phyloP scores from a whole-genome alignment of 1,140 invertebrate genomes.

The Idris sp. region DNA sequence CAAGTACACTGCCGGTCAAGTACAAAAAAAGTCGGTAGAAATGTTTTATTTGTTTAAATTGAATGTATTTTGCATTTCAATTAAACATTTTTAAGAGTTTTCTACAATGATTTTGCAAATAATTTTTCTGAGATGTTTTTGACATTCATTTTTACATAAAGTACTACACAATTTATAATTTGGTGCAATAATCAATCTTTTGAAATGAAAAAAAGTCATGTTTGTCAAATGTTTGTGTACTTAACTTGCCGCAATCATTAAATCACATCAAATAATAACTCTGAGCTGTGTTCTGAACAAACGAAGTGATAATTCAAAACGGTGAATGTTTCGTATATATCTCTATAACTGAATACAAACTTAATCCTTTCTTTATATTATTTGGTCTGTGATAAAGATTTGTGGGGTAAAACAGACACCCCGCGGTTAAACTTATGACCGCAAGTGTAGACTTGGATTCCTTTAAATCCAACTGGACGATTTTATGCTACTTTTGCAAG shows the following conservation, averaged over 20 bases:
- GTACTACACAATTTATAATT: too few relatives aligned
- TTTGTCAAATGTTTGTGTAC: conserved; percentile 14
- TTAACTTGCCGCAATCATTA: conserved; percentile 48
- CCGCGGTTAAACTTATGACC: conserved; percentile 65
- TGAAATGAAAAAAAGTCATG: conserved; percentile 33
- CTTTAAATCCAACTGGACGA: conserved; percentile 31
- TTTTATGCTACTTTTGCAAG: conserved; percentile 20
- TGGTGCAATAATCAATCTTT: too few relatives aligned
- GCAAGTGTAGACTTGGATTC: conserved; percentile 14
- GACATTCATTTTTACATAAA: too few relatives aligned
- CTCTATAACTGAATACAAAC: conserved; percentile 62
- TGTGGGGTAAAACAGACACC: conserved; percentile 63
- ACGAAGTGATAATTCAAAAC: conserved; percentile 70
- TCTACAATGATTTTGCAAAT: too few relatives aligned
- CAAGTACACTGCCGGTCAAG: too few relatives aligned
- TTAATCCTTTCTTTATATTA: conserved; percentile 71
- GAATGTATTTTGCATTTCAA: too few relatives aligned
- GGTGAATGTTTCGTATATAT: conserved; percentile 58
- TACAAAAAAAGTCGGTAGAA: too few relatives aligned
- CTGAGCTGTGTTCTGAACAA: conserved; percentile 57
- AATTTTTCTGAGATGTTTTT: too few relatives aligned
- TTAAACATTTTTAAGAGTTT: too few relatives aligned
- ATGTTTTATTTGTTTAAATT: too few relatives aligned
- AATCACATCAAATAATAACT: conserved; percentile 64
- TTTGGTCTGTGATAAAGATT: conserved; percentile 63